A percentile compares a stretch with the other conserved stretches of the same genome.
Conservation (phyloP, 30 jellyfish, hydroid and myxozoan species). For the Turritopsis dohrnii region DNA sequence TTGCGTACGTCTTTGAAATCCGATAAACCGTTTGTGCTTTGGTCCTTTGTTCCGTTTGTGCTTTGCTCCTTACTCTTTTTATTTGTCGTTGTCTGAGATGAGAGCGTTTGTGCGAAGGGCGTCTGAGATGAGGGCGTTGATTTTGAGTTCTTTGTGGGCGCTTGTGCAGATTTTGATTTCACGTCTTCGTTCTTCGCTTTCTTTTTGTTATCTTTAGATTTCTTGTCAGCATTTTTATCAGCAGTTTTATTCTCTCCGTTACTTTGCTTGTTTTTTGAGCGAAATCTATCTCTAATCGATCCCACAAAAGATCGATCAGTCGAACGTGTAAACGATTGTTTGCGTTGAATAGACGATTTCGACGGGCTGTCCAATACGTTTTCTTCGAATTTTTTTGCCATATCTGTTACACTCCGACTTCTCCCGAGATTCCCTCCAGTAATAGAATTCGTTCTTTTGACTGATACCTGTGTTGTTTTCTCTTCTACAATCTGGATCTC, state of each 20-base stretch:
- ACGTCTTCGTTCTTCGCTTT: background rate
- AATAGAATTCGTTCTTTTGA: background rate
- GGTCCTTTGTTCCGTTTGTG: background rate
- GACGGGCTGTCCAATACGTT: constrained; percentile 6
- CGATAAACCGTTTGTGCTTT: background rate
- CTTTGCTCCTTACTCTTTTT: background rate
- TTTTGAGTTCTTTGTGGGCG: background rate
- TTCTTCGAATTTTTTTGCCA: constrained; percentile 11
- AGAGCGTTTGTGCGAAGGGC: background rate
- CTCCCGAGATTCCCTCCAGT: background rate
- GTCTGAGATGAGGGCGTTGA: background rate
- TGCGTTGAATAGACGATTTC: constrained; percentile 10
- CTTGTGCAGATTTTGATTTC: background rate
- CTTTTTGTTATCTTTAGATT: background rate
- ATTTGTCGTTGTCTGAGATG: background rate
- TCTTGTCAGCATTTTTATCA: background rate
- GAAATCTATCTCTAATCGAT: constrained; percentile 13
- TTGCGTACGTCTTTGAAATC: background rate
- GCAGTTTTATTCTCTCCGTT: background rate
- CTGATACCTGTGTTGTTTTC: background rate
- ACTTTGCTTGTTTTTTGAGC: background rate
- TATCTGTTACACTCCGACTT: constrained; percentile 14
- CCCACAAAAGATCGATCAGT: constrained; percentile 26
- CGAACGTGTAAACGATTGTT: constrained; percentile 20
- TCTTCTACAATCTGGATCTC: too few species aligned